A percentile compares a stretch with the other conserved stretches of the same genome.
Conservation (phyloP, 2,113 vertebrate species). For the Sapayoa aenigma region DNA sequence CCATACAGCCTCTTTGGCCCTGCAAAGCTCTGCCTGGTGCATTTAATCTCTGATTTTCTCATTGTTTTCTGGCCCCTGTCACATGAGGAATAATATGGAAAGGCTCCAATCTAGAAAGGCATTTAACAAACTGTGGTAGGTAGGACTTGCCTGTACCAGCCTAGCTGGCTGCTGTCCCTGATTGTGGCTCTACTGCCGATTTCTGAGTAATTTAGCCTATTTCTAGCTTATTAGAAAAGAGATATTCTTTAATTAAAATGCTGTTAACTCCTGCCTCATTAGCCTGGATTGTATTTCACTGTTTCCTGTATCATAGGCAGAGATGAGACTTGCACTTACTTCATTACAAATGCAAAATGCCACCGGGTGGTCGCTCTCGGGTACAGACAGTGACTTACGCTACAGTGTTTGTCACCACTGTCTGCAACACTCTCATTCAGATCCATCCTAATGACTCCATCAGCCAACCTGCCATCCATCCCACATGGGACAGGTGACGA, state of each 20-base stretch:
- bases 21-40: neutral
- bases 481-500: neutral
- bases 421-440: neutral
- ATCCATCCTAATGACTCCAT: neutral
- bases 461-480: neutral
- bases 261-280: neutral
- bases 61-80: neutral
- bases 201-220: neutral
- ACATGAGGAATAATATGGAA: neutral
- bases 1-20: neutral
- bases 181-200: neutral
- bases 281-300: neutral
- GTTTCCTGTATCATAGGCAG: neutral
- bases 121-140: neutral
- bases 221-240: neutral
- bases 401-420: rapidly evolving
- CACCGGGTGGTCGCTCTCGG: neutral
- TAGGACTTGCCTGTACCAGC: rapidly evolving
- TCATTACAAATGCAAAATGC: neutral
- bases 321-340: neutral
- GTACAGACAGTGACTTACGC: neutral
- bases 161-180: neutral
- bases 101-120: neutral
- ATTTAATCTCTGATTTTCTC: neutral
- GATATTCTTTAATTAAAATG: neutral